These are phyloP conservation scores for Nasua narica DNA, from an alignment of 2,797 vertebrate species.

Conservation along the genomic window DNA sequence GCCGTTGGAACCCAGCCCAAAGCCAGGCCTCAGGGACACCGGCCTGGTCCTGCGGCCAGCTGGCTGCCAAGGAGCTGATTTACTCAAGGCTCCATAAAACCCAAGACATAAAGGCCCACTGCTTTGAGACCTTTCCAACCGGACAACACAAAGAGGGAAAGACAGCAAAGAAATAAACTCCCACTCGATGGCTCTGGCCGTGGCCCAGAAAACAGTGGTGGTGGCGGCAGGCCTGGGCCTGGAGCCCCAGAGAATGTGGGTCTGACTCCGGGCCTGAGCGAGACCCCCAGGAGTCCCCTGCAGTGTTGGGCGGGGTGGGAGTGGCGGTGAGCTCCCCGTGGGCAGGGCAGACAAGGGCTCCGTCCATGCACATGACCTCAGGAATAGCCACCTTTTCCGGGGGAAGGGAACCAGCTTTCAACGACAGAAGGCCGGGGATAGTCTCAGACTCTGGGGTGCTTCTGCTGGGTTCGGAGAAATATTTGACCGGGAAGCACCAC, in stretches of 20 bases:
- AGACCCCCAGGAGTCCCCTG: not conserved
- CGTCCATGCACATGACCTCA: accelerated
- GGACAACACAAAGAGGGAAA: not conserved
- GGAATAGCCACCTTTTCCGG: not conserved
- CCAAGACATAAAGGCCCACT: not conserved
- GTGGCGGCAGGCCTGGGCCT: not conserved
- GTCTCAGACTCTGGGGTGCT: not conserved
- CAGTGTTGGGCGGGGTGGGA: not conserved
- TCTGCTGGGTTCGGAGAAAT: not conserved
- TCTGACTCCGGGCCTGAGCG: not conserved
- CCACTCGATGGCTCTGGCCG: not conserved
- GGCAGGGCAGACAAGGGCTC: not conserved
- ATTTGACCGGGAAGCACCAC: not conserved
- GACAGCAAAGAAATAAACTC: not conserved
- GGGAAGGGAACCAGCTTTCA: not conserved
- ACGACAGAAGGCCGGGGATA: not conserved
- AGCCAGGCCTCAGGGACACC: not conserved
- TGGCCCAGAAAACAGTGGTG: not conserved
- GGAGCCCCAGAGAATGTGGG: not conserved
- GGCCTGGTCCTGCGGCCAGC: not conserved
- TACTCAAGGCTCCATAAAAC: not conserved
- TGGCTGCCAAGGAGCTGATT: not conserved
- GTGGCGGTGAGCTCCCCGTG: not conserved
- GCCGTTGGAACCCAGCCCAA: not conserved
- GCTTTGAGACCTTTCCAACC: not conserved